Evolutionary conservation across 1,140 invertebrate genomes (phyloP), one percentile per base, ranked within the genome.

Genomic region (Neodiprion fabricii): DNA sequence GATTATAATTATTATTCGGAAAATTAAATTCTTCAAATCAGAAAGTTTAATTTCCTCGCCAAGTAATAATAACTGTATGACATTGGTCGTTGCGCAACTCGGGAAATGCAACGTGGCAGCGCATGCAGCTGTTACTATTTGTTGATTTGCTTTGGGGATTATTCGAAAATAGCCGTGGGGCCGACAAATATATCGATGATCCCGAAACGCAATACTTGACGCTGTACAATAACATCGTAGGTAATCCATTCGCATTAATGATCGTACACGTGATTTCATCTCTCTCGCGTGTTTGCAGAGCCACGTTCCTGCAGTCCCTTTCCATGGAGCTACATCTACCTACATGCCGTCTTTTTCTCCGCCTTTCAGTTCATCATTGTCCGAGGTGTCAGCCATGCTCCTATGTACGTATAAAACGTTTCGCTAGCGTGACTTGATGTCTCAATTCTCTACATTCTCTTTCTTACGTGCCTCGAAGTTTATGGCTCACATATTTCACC

Each of bases 101-200:
- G 53, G 10, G 50, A 61, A 61, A 61, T 61, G 11, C 53, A 61
- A 75, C 74, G 72, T 68, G 69, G 74, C 78, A 77, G 83, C 80
- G 80, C 84, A 80, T 81, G 82, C 83, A 83, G 83, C 86, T 86
- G 85, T 86, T 79, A 83, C 78, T 86, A 82, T 86, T 87, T 86
- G 85, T 86, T 86, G 85, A 82, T 85, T 86, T 83, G 82, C 80
- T 74, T 71, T 65, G 75, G 81, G 85, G 86, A 87, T 87, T 87
- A 87, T 80, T 86, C 79, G 82, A 83, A 86, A 85, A 85, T 85
- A 86, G 83, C 53, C 53, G 11, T 17, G 53, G 53, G 53, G 11
- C 4, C 53, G 11, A 61, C 28, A 40, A 40, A 40, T 40, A 61
- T 61, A 17, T 61, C 53, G 53, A 61, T 61, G 53, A 61, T 61